A percentile compares a stretch with the other conserved stretches of the same genome.
These are phyloP conservation scores for Pinna nobilis DNA, from an alignment of 1,140 invertebrate species.

Conservation along the genomic window DNA sequence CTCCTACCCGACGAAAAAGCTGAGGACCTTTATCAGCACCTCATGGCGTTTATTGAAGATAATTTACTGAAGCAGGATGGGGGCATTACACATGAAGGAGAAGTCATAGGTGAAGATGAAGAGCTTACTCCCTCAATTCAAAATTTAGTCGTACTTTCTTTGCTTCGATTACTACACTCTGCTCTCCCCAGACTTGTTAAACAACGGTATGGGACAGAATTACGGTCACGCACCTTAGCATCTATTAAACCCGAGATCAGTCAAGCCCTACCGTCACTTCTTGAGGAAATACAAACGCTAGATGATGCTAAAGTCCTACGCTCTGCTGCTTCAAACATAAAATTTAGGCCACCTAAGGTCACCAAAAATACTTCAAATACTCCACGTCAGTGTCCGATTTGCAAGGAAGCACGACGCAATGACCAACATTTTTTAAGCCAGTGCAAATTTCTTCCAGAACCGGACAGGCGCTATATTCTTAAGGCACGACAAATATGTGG, in stretches of 20 bases:
- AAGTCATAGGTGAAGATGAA: conserved; percentile 30
- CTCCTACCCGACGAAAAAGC: conserved; percentile 34
- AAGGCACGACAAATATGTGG: too few species aligned
- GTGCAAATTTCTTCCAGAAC: conserved; percentile 30
- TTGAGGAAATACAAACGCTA: conserved; percentile 31
- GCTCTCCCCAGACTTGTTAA: conserved; percentile 34
- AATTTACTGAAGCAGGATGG: conserved; percentile 30
- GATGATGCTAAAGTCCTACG: conserved; percentile 13
- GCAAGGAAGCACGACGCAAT: conserved; percentile 33
- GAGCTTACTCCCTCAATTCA: conserved; percentile 34
- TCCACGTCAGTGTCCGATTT: conserved; percentile 10
- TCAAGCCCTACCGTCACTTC: conserved; percentile 30
- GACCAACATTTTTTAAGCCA: conserved; percentile 25
- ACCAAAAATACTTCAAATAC: not conserved
- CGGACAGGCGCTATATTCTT: too few species aligned
- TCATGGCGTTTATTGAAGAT: conserved; percentile 36
- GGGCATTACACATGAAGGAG: conserved; percentile 30
- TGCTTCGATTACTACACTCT: conserved; percentile 36
- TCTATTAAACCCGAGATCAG: conserved; percentile 46
- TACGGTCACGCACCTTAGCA: conserved; percentile 28
- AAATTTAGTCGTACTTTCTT: conserved; percentile 40
- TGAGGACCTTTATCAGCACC: conserved; percentile 44
- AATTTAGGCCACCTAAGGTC: conserved; percentile 1
- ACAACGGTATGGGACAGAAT: conserved; percentile 40
- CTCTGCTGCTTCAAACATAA: conserved; percentile 44